These are phyloP conservation scores for Mustelus asterias DNA, from an alignment of 2,113 vertebrate species.

Conservation along the genomic window DNA sequence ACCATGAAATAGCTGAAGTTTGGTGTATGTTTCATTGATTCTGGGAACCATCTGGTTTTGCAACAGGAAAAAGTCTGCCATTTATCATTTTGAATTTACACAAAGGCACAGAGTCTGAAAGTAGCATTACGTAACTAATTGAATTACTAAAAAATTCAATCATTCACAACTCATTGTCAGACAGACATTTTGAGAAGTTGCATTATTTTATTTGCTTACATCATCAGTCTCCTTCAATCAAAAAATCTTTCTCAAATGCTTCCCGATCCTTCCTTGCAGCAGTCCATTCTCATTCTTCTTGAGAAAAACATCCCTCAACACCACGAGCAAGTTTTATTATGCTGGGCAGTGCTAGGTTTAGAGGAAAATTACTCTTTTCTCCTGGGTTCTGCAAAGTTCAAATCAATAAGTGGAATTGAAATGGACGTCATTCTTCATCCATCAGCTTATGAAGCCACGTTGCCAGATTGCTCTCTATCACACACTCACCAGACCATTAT, in stretches of 20 bases:
- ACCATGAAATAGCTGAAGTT: neutral
- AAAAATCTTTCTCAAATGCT: neutral
- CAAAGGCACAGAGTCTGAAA: neutral
- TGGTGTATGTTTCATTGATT: slow-evolving; percentile 1
- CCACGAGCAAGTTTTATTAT: no score
- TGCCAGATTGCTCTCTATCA: no score
- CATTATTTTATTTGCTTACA: neutral
- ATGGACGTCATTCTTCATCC: neutral
- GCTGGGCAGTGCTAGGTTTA: neutral
- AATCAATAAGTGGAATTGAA: neutral
- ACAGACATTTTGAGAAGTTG: neutral
- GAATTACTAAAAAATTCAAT: neutral
- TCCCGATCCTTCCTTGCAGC: neutral
- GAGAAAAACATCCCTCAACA: neutral
- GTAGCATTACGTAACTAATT: neutral
- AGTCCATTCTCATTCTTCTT: neutral
- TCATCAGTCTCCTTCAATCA: neutral
- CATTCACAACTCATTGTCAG: slow-evolving; percentile 14
- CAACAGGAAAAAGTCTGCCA: neutral
- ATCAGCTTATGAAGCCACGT: neutral
- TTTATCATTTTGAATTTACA: neutral
- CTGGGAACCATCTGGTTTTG: neutral
- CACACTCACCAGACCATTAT: neutral
- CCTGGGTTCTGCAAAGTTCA: neutral
- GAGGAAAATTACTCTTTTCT: neutral